Percentiles rank a stretch among this genome's conserved stretches.
Conservation (phyloP, 2,888 invertebrate genomes). For the Ecdyonurus torrentis region DNA sequence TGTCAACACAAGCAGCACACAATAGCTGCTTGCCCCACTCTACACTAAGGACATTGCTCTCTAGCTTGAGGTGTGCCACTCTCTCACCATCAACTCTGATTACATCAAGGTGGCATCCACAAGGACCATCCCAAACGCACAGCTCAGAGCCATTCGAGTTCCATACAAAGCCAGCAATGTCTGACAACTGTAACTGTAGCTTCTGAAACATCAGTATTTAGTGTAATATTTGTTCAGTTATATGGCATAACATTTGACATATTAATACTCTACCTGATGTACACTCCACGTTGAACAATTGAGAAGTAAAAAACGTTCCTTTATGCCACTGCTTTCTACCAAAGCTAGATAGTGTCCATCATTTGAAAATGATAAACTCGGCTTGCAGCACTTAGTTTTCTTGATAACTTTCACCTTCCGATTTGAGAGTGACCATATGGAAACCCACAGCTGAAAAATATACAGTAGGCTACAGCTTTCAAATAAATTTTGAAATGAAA, state of each 20-base stretch:
- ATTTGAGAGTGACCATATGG: constrained; percentile 28
- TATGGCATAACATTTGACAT: not conserved
- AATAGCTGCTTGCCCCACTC: not conserved
- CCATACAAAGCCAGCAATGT: not conserved
- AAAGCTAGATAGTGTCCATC: constrained; percentile 26
- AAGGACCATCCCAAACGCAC: not conserved
- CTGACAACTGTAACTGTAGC: not conserved
- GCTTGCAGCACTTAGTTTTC: constrained; percentile 23
- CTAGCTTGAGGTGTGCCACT: not conserved
- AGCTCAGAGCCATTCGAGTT: not conserved
- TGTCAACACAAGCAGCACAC: not conserved
- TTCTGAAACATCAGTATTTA: too few relatives aligned
- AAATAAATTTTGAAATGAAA: too few relatives aligned
- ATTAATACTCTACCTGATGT: constrained; percentile 1
- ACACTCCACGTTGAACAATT: not conserved
- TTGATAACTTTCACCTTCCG: constrained; percentile 27
- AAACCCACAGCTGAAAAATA: constrained; percentile 23
- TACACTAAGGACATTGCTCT: not conserved
- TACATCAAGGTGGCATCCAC: not conserved
- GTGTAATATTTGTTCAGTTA: too few relatives aligned
- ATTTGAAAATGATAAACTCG: constrained; percentile 21
- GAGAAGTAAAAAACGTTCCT: constrained; percentile 21
- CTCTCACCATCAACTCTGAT: not conserved
- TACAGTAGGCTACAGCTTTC: too few relatives aligned
- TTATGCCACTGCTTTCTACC: constrained; percentile 26